Evolutionary conservation across 2,888 invertebrate species (phyloP).

Genomic region (Drosophila stalkeri): DNA sequence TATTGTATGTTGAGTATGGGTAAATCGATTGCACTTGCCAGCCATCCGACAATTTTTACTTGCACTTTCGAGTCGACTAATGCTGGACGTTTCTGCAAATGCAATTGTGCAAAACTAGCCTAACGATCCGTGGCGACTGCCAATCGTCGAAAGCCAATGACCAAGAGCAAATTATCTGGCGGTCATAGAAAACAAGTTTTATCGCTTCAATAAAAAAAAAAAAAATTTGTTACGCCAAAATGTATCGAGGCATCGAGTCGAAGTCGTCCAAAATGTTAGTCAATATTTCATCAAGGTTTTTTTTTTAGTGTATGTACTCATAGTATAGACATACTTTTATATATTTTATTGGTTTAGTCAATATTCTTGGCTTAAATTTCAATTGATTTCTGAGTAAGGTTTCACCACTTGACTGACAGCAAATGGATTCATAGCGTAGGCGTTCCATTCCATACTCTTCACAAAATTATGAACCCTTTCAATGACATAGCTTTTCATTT

Average conservation of each 20-base stretch:
- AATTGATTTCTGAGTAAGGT: not conserved
- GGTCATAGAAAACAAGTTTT: constrained; percentile 71
- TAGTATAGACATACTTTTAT: not conserved
- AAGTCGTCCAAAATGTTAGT: constrained; percentile 25
- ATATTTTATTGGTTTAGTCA: not conserved
- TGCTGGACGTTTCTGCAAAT: constrained; percentile 28
- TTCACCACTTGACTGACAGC: constrained; percentile 3
- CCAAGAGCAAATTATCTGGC: constrained; percentile 73
- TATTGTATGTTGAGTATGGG: constrained; percentile 18
- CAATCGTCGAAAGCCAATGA: constrained; percentile 67
- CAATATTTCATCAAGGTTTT: constrained; percentile 10
- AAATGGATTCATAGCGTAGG: not conserved
- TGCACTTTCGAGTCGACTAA: constrained; percentile 63
- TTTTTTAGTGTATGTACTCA: not conserved
- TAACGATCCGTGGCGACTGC: constrained; percentile 27
- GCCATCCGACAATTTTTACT: constrained; percentile 53
- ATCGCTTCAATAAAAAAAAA: constrained; percentile 39
- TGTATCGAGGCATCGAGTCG: constrained; percentile 26
- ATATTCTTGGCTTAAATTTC: not conserved
- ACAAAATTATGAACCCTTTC: constrained; percentile 2
- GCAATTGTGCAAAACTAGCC: constrained; percentile 34
- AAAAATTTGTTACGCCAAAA: constrained; percentile 3
- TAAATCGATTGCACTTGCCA: constrained; percentile 75
- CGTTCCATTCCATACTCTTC: not conserved
- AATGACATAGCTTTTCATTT: not conserved